Conservation (phyloP, 2,888 invertebrate species). For the Eretmocerus hayati region DNA sequence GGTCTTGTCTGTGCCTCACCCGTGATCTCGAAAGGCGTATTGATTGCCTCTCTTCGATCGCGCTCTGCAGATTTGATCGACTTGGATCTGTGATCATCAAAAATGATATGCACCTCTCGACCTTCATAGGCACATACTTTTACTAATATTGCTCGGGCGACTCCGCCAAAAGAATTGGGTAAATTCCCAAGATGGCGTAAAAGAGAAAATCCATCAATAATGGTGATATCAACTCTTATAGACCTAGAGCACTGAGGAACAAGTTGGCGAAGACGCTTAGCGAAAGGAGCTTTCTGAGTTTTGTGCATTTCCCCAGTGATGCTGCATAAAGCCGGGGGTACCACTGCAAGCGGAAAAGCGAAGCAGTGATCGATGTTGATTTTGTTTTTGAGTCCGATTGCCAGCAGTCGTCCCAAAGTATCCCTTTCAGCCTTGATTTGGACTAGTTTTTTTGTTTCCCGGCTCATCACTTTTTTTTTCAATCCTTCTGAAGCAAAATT, state of each 20-base stretch:
- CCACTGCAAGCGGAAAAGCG: conserved; percentile 30
- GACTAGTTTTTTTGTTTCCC: conserved; percentile 27
- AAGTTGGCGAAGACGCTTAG: not conserved
- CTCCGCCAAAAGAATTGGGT: not conserved
- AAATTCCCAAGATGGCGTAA: not conserved
- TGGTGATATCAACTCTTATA: not conserved
- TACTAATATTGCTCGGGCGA: not conserved
- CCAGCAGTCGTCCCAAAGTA: conserved; percentile 31
- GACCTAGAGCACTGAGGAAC: not conserved
- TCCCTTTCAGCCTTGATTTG: conserved; percentile 30
- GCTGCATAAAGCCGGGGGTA: conserved; percentile 27
- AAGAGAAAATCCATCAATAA: not conserved
- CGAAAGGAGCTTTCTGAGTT: not conserved
- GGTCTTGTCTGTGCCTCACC: not conserved
- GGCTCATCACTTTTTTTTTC: conserved; percentile 21
- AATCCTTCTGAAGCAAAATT: conserved; percentile 25
- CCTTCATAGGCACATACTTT: not conserved
- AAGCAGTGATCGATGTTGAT: conserved; percentile 27
- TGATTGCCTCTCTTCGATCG: not conserved
- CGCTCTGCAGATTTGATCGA: not conserved
- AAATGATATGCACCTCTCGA: not conserved
- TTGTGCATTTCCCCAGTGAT: conserved; percentile 22
- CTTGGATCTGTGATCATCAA: not conserved
- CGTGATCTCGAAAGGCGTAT: not conserved
- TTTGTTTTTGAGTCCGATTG: conserved; percentile 16